Evolutionary conservation across 2,797 vertebrate species (phyloP).

Genomic region (Pantherophis alleghaniensis): DNA sequence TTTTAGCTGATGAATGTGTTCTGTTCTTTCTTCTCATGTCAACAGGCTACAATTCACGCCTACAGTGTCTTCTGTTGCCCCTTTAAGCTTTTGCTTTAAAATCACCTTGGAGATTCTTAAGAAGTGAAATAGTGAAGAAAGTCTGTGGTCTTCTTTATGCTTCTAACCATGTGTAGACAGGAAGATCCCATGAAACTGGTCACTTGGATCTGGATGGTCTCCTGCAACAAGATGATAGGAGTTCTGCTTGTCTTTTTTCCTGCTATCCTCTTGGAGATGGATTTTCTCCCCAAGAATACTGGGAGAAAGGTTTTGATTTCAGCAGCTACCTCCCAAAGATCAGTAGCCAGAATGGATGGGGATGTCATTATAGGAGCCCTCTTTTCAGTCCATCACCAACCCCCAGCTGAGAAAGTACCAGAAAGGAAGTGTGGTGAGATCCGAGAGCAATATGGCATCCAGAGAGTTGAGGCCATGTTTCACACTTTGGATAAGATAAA

Average conservation of each 20-base stretch:
- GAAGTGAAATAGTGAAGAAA: neutral
- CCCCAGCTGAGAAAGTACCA: conserved; percentile 92
- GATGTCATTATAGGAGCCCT: conserved; percentile 98
- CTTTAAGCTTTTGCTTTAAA: conserved; percentile 45
- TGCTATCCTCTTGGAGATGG: conserved; percentile 75
- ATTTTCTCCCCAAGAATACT: conserved; percentile 71
- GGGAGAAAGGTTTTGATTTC: conserved; percentile 76
- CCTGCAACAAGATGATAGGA: conserved; percentile 84
- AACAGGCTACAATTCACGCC: conserved; percentile 61
- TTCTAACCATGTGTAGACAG: conserved; percentile 50
- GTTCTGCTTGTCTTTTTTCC: conserved; percentile 77
- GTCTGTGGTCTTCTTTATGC: conserved; percentile 38
- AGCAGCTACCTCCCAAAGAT: conserved; percentile 80
- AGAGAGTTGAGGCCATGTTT: conserved; percentile 98
- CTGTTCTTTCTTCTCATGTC: conserved; percentile 51
- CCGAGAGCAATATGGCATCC: conserved; percentile 97
- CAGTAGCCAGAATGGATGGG: conserved; percentile 95
- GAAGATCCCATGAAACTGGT: conserved; percentile 54
- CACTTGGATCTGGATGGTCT: conserved; percentile 72
- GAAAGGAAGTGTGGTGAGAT: conserved; percentile 97
- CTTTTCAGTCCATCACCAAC: conserved; percentile 98
- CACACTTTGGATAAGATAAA: conserved; percentile 97
- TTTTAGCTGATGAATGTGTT: conserved; percentile 36
- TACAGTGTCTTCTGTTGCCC: conserved; percentile 39
- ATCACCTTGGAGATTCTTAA: conserved; percentile 37